These are phyloP conservation scores for Cepaea hortensis DNA, from an alignment of 2,888 invertebrate genomes.

Conservation along the genomic window DNA sequence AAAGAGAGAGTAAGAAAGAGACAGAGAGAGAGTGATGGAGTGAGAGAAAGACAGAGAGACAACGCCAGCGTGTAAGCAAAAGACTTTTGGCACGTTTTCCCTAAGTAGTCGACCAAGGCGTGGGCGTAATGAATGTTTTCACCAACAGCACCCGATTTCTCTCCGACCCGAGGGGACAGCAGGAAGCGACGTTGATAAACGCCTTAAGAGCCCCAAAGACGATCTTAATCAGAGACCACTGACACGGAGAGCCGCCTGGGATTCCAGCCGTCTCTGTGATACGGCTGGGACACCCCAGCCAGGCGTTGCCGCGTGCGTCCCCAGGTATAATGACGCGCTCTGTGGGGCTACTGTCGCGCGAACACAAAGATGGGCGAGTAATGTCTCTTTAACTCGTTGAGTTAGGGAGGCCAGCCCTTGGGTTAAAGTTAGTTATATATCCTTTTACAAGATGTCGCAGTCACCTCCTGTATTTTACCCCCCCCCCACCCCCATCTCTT, in stretches of 20 bases:
- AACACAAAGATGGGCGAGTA: neutral
- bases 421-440: too few relatives aligned
- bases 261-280: neutral
- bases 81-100: too few relatives aligned
- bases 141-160: constrained; percentile 18
- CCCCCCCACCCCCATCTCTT: too few relatives aligned
- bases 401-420: too few relatives aligned
- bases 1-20: neutral
- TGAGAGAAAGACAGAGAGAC: neutral
- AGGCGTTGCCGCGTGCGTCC: neutral
- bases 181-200: constrained; percentile 34
- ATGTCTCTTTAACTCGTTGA: neutral
- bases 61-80: neutral
- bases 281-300: neutral
- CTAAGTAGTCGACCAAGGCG: neutral
- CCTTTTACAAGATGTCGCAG: too few relatives aligned
- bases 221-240: constrained; percentile 32
- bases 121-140: constrained; percentile 28
- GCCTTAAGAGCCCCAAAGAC: constrained; percentile 38
- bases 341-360: neutral
- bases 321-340: constrained; percentile 8
- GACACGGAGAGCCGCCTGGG: constrained; percentile 20
- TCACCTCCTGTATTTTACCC: too few relatives aligned
- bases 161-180: constrained; percentile 19
- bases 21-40: neutral